A percentile compares a stretch with the other conserved stretches of the same genome.
Conservation (phyloP, 1,140 invertebrate genomes). For the Drosophila kepulauana region DNA sequence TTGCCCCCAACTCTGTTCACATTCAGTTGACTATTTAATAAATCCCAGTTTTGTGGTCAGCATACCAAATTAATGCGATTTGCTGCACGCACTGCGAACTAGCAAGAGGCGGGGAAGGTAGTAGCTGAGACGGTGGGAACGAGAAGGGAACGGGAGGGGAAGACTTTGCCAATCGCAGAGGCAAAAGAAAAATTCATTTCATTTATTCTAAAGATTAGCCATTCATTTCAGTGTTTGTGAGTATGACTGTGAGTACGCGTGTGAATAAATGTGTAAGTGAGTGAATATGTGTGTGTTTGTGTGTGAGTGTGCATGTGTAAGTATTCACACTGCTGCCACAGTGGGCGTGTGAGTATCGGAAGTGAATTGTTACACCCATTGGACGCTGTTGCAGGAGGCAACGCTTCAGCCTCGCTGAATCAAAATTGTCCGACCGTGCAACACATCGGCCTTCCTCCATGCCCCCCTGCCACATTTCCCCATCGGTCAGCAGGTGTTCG, state of each 20-base stretch:
- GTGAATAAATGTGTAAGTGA: too few relatives aligned
- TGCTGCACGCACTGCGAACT: slow-evolving; percentile 45
- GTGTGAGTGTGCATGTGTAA: slow-evolving; percentile 15
- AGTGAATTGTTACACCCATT: slow-evolving; percentile 67
- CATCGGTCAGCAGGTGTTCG: slow-evolving; percentile 64
- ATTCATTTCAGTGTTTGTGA: slow-evolving; percentile 59
- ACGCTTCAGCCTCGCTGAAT: slow-evolving; percentile 43
- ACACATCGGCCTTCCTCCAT: neutral
- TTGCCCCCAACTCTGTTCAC: neutral
- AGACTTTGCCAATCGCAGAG: slow-evolving; percentile 43
- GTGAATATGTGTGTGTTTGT: slow-evolving; percentile 18
- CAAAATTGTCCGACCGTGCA: slow-evolving; percentile 53
- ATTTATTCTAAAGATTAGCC: slow-evolving; percentile 82
- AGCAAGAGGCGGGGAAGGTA: neutral
- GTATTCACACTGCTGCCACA: neutral
- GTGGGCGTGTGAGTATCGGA: slow-evolving; percentile 31
- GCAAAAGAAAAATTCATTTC: slow-evolving; percentile 72
- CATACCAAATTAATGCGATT: slow-evolving; percentile 83
- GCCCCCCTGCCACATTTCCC: neutral
- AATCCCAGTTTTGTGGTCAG: slow-evolving; percentile 80
- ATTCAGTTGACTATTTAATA: slow-evolving; percentile 79
- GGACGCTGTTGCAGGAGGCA: slow-evolving; percentile 45
- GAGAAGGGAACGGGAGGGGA: neutral
- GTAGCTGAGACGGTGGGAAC: neutral
- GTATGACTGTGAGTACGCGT: neutral